phyloP scores from a whole-genome alignment of 2,888 invertebrate genomes.

The Sinodicranocentrus sp. region DNA sequence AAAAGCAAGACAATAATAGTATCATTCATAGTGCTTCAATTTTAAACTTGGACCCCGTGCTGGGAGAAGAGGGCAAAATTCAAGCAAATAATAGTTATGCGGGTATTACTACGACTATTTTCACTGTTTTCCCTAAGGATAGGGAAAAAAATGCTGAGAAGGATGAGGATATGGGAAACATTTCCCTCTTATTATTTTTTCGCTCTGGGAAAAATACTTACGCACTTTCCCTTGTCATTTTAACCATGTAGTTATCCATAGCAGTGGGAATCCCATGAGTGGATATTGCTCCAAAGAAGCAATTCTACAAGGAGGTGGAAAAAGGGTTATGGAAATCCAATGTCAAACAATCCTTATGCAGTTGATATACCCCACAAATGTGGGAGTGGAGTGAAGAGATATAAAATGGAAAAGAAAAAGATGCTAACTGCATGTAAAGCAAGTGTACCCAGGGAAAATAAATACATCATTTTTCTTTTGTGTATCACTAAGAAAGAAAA shows the following conservation, averaged over 20 bases:
- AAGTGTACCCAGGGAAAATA: no score
- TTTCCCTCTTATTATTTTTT: not conserved
- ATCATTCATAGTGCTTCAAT: slow-evolving; percentile 59
- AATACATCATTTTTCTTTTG: slow-evolving; percentile 33
- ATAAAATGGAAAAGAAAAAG: no score
- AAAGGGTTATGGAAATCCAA: slow-evolving; percentile 7
- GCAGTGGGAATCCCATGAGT: not conserved
- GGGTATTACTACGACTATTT: slow-evolving; percentile 50
- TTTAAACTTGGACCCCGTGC: slow-evolving; percentile 62
- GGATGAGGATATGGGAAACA: slow-evolving; percentile 21
- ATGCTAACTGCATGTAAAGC: no score
- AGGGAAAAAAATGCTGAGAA: slow-evolving; percentile 13
- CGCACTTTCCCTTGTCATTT: slow-evolving; percentile 52
- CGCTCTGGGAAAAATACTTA: slow-evolving; percentile 51
- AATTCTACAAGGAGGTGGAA: not conserved
- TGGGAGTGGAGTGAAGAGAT: no score
- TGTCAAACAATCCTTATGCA: not conserved
- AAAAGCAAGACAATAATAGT: slow-evolving; percentile 48
- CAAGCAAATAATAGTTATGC: slow-evolving; percentile 65
- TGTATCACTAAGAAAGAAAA: not conserved
- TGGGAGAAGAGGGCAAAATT: slow-evolving; percentile 39
- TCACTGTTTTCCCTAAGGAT: slow-evolving; percentile 59
- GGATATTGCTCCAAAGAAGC: not conserved
- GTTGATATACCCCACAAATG: no score
- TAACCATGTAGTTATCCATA: slow-evolving; percentile 10